phyloP scores from a whole-genome alignment of 2,888 invertebrate genomes.

The Nomada lathburiana region DNA sequence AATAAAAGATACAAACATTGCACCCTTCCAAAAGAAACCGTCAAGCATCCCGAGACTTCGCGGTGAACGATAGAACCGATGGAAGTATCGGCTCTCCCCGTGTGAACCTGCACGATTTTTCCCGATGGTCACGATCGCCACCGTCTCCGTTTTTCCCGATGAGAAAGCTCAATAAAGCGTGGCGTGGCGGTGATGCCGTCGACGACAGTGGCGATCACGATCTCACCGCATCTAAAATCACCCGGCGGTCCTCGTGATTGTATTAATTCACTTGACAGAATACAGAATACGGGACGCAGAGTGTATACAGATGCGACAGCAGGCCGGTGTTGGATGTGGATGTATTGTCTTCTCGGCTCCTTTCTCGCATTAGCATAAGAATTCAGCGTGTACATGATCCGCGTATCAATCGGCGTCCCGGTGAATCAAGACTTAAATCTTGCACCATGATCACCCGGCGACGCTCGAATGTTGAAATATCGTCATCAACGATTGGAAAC shows the following conservation, averaged over 20 bases:
- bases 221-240: constrained; percentile 81
- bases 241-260: constrained; percentile 76
- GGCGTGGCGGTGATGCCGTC: constrained; percentile 46
- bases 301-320: constrained; percentile 71
- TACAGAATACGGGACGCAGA: constrained; percentile 77
- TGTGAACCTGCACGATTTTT: not conserved
- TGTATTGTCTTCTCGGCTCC: constrained; percentile 84
- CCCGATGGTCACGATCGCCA: constrained; percentile 28
- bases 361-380: constrained; percentile 85
- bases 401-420: constrained; percentile 80
- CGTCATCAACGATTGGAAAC: constrained; percentile 67
- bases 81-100: no score
- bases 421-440: constrained; percentile 80
- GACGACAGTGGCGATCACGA: constrained; percentile 75
- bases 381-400: constrained; percentile 84
- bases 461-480: constrained; percentile 72
- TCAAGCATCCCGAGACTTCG: no score
- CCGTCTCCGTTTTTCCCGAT: constrained; percentile 49
- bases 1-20: no score
- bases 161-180: constrained; percentile 68
- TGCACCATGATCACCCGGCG: constrained; percentile 73
- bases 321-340: constrained; percentile 74
- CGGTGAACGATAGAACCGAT: no score
- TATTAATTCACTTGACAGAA: constrained; percentile 80
- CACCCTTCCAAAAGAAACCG: no score